Evolutionary conservation across 2,888 invertebrate species (phyloP).

Genomic region (Rhagium mordax): DNA sequence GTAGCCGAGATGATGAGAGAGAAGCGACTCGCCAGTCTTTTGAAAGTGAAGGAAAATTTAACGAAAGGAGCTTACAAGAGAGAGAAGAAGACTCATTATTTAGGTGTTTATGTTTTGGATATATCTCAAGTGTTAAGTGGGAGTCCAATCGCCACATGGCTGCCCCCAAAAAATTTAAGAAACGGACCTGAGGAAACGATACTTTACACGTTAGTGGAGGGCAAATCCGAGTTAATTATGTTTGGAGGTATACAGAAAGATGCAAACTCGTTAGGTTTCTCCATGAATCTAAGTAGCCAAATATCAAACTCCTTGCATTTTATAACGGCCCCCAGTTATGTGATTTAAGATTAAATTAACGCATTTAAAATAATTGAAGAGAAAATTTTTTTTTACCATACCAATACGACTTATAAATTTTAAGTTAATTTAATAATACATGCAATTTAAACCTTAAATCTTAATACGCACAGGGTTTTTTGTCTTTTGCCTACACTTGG

Average conservation of each 20-base stretch:
- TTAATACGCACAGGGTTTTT: background rate
- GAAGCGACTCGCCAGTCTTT: slow-evolving; percentile 55
- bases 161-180: slow-evolving; percentile 76
- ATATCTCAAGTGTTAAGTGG: slow-evolving; percentile 80
- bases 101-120: slow-evolving; percentile 90
- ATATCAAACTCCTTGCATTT: slow-evolving; percentile 86
- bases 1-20: slow-evolving; percentile 76
- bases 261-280: slow-evolving; percentile 73
- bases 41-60: slow-evolving; percentile 54
- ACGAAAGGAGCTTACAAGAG: slow-evolving; percentile 56
- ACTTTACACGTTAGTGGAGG: slow-evolving; percentile 90
- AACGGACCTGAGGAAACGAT: slow-evolving; percentile 87
- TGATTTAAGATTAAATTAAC: slow-evolving; percentile 71
- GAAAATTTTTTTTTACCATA: background rate
- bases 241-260: slow-evolving; percentile 97
- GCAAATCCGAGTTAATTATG: slow-evolving; percentile 93
- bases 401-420: slow-evolving; percentile 8
- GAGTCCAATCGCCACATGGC: slow-evolving; percentile 80
- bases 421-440: background rate
- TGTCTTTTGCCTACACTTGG: background rate
- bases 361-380: slow-evolving; percentile 2
- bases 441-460: background rate
- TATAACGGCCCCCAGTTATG: slow-evolving; percentile 81
- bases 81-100: slow-evolving; percentile 61
- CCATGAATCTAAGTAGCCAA: slow-evolving; percentile 74